These are phyloP conservation scores for Drosophila mulleri DNA, from an alignment of 2,888 invertebrate genomes.

Conservation along the genomic window DNA sequence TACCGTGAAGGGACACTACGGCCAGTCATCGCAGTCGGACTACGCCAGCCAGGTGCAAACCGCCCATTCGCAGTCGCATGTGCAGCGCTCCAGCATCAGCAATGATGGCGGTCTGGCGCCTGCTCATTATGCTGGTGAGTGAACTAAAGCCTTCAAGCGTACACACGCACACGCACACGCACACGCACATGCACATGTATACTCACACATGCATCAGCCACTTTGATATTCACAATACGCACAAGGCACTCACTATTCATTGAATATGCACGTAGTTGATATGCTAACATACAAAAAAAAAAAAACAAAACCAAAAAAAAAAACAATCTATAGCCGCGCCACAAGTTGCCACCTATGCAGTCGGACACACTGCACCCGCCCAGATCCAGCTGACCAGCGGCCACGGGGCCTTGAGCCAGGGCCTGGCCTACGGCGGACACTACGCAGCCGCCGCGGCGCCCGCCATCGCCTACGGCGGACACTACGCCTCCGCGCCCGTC, in stretches of 20 bases:
- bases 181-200: background rate
- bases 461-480: conserved; percentile 55
- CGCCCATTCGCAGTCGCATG: conserved; percentile 84
- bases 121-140: conserved; percentile 72
- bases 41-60: conserved; percentile 85
- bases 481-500: conserved; percentile 46
- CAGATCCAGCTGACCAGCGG: conserved; percentile 56
- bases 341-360: conserved; percentile 54
- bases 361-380: conserved; percentile 76
- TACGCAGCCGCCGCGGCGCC: conserved; percentile 50
- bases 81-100: conserved; percentile 84
- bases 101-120: conserved; percentile 84
- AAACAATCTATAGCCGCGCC: conserved; percentile 54
- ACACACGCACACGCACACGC: conserved; percentile 1
- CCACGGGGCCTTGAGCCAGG: conserved; percentile 40
- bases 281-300: conserved; percentile 43
- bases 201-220: background rate
- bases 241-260: conserved; percentile 37
- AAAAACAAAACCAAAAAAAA: conserved; percentile 1
- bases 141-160: background rate
- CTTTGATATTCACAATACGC: conserved; percentile 22
- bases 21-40: conserved; percentile 84
- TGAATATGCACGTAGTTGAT: conserved; percentile 54
- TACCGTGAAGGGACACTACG: conserved; percentile 85
- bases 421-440: conserved; percentile 59